A percentile compares a stretch with the other conserved stretches of the same genome.
Conservation (phyloP, 2,797 vertebrate species). For the Smutsia gigantea region DNA sequence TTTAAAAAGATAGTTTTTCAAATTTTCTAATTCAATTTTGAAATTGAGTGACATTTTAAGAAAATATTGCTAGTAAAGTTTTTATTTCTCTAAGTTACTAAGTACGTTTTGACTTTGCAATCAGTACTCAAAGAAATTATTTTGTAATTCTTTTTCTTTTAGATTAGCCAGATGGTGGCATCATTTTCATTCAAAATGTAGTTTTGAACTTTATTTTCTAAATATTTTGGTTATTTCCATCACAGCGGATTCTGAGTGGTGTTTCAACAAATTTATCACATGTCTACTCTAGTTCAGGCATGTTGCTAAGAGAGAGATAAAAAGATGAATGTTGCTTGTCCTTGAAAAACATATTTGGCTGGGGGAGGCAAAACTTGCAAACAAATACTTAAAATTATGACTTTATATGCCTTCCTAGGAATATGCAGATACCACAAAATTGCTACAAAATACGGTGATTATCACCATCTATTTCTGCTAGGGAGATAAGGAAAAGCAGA, state of each 20-base stretch:
- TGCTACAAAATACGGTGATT: not conserved
- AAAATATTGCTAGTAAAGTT: not conserved
- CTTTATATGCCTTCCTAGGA: not conserved
- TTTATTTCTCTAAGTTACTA: not conserved
- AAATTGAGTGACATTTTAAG: conserved; percentile 42
- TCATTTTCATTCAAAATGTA: conserved; percentile 57
- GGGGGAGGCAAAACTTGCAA: not conserved
- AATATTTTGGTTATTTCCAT: conserved; percentile 59
- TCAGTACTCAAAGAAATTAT: not conserved
- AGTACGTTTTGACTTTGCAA: conserved; percentile 38
- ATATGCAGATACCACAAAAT: not conserved
- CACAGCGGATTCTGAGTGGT: not conserved
- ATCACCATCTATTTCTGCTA: not conserved
- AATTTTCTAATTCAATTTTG: not conserved
- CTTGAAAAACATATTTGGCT: conserved; percentile 7
- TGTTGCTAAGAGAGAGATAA: not conserved
- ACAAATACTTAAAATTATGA: not conserved
- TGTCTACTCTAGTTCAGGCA: not conserved
- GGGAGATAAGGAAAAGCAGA: not conserved
- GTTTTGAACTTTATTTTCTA: conserved; percentile 58
- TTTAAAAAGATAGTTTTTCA: not conserved
- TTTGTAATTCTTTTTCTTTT: conserved; percentile 39
- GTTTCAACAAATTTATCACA: not conserved
- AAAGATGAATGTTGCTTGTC: not conserved
- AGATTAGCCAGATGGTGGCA: conserved; percentile 55